A percentile compares a stretch with the other conserved stretches of the same genome.
Evolutionary conservation across 2,797 vertebrate genomes (phyloP).

Genomic region (Thalassophryne amazonica): DNA sequence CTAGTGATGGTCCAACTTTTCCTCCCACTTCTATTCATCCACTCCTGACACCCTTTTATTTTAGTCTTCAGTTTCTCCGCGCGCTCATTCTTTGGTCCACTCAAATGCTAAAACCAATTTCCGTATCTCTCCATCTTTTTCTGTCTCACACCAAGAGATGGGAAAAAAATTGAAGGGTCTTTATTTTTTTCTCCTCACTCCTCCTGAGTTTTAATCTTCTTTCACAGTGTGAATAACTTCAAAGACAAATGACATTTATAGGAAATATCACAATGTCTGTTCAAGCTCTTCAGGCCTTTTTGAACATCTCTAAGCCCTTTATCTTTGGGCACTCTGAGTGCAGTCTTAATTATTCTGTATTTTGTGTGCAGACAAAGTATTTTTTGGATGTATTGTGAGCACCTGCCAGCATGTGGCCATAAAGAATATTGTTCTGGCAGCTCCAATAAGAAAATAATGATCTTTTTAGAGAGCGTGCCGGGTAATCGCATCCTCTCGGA

Average conservation of each 20-base stretch:
- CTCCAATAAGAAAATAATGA: conserved; percentile 43
- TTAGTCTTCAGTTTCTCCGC: conserved; percentile 18
- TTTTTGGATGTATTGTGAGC: neutral
- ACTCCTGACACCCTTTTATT: conserved; percentile 10
- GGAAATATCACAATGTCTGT: conserved; percentile 42
- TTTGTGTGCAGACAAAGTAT: neutral
- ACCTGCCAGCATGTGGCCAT: too few relatives aligned
- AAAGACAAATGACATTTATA: conserved; percentile 58
- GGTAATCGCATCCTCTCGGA: conserved; percentile 21
- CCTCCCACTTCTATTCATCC: conserved; percentile 21
- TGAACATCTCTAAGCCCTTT: neutral
- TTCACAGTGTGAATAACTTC: conserved; percentile 21
- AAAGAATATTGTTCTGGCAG: neutral
- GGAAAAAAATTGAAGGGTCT: conserved; percentile 15
- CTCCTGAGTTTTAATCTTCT: neutral
- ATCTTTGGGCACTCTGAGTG: neutral
- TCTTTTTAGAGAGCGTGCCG: conserved; percentile 21
- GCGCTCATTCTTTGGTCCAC: conserved; percentile 10
- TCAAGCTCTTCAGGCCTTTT: conserved; percentile 26
- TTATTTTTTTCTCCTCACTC: conserved; percentile 10
- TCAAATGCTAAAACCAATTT: conserved; percentile 47
- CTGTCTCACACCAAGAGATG: neutral
- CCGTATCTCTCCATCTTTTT: conserved; percentile 19
- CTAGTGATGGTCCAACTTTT: conserved; percentile 32
- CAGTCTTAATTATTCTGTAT: neutral